These are phyloP conservation scores for Hypotaenidia philippensis DNA, from an alignment of 2,797 vertebrate species.

Conservation along the genomic window DNA sequence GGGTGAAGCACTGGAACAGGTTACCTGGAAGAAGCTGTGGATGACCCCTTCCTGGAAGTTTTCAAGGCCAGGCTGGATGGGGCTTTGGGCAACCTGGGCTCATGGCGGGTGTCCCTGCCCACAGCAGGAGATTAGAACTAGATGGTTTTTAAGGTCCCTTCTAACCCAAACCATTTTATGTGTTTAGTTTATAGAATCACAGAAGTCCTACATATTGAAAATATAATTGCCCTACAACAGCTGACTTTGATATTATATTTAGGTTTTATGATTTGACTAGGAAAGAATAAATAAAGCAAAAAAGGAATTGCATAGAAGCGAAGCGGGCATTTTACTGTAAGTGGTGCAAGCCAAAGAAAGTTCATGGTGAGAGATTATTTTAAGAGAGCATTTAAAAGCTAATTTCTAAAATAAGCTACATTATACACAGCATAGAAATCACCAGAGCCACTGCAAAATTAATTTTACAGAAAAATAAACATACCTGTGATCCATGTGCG, in stretches of 20 bases:
- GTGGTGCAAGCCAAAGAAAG: not conserved
- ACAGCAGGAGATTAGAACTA: no score
- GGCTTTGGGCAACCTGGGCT: no score
- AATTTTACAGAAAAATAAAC: not conserved
- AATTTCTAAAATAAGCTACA: not conserved
- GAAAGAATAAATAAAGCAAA: not conserved
- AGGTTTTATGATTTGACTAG: not conserved
- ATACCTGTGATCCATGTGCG: constrained; percentile 88
- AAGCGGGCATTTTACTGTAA: not conserved
- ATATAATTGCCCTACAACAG: not conserved
- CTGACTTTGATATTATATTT: not conserved
- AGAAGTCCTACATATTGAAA: not conserved
- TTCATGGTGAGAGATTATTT: not conserved
- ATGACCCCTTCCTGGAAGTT: no score
- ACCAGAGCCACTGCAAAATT: not conserved
- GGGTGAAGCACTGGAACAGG: no score
- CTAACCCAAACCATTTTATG: no score
- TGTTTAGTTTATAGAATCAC: no score
- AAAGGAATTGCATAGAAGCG: not conserved
- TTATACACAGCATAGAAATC: not conserved
- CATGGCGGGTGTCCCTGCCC: no score
- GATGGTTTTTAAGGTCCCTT: no score
- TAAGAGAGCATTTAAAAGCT: not conserved
- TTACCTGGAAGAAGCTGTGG: no score
- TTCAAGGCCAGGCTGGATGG: no score